A percentile compares a stretch with the other conserved stretches of the same genome.
These are phyloP conservation scores for Nylanderia fulva DNA, from an alignment of 1,140 invertebrate genomes.

Conservation along the genomic window DNA sequence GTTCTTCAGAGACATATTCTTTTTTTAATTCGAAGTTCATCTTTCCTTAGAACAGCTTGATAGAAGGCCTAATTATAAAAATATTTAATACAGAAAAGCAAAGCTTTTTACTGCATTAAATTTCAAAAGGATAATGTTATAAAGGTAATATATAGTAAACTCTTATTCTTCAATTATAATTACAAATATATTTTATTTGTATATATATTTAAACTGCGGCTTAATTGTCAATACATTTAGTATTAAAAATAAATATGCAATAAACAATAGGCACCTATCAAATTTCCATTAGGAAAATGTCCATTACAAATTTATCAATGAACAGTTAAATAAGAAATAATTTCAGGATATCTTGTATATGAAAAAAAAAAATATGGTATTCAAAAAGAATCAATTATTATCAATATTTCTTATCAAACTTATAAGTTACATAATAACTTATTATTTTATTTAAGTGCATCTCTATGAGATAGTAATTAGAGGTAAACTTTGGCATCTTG, in stretches of 20 bases:
- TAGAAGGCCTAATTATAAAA: slow-evolving; percentile 9
- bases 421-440: not conserved
- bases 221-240: slow-evolving; percentile 34
- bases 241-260: slow-evolving; percentile 32
- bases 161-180: slow-evolving; percentile 27
- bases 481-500: too few relatives aligned
- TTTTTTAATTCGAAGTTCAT: slow-evolving; percentile 20
- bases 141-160: slow-evolving; percentile 36
- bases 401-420: not conserved
- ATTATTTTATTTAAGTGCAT: not conserved
- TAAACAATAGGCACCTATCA: slow-evolving; percentile 18
- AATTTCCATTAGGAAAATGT: slow-evolving; percentile 25
- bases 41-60: slow-evolving; percentile 41
- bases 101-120: not conserved
- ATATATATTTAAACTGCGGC: slow-evolving; percentile 1
- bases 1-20: not conserved
- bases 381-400: not conserved
- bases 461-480: not conserved
- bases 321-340: not conserved
- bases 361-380: not conserved
- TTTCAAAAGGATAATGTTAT: slow-evolving; percentile 24
- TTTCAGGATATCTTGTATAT: not conserved
- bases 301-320: not conserved
- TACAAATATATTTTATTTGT: slow-evolving; percentile 38
- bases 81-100: not conserved